phyloP scores from a whole-genome alignment of 2,797 vertebrate species.

The Poecilia velifera region DNA sequence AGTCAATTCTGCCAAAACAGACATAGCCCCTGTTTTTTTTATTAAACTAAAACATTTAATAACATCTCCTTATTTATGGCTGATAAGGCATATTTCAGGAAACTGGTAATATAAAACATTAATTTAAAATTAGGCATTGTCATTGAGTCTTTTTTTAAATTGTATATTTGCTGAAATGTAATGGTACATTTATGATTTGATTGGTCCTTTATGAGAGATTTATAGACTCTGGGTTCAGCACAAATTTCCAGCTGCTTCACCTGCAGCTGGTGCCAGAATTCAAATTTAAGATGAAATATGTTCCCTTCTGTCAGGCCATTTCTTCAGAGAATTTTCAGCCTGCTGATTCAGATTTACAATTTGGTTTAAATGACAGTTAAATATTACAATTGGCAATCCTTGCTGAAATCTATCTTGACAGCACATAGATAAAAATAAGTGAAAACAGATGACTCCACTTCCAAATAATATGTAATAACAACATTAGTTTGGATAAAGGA shows the following conservation, averaged over 20 bases:
- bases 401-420: conserved; percentile 91
- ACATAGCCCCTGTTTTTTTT: not conserved
- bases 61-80: not conserved
- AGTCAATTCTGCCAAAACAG: not conserved
- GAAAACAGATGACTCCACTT: conserved; percentile 95
- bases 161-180: conserved; percentile 26
- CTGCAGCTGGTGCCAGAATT: conserved; percentile 72
- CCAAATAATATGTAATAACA: conserved; percentile 99
- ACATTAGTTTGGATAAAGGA: conserved; percentile 97
- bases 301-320: conserved; percentile 79
- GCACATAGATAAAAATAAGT: conserved; percentile 86
- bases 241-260: conserved; percentile 48
- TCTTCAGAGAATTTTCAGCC: conserved; percentile 84
- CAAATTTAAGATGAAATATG: conserved; percentile 87
- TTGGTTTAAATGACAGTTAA: conserved; percentile 95
- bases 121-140: conserved; percentile 24
- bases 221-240: conserved; percentile 45
- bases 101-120: not conserved
- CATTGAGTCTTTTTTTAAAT: conserved; percentile 27
- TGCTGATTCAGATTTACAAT: conserved; percentile 88
- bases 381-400: conserved; percentile 90
- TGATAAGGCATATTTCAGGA: not conserved
- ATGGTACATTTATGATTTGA: conserved; percentile 38
- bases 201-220: conserved; percentile 47
- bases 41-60: conserved; percentile 1